These are phyloP conservation scores for Tiliacea aurago DNA, from an alignment of 2,888 invertebrate species.

Conservation along the genomic window DNA sequence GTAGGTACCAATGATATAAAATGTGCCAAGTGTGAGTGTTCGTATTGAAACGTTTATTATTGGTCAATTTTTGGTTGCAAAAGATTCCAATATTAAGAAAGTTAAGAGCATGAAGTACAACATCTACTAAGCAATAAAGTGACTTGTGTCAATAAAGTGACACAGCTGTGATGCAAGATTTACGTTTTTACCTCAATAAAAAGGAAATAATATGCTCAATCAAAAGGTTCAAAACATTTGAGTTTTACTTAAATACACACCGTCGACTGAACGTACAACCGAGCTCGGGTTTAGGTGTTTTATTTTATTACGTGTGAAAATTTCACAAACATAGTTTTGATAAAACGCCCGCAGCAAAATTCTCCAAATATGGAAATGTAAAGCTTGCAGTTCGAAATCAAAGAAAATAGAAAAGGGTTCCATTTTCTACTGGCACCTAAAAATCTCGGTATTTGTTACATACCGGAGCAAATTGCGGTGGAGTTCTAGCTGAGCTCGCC, in stretches of 20 bases:
- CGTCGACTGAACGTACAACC: neutral
- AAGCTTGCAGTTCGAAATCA: neutral
- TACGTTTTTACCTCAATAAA: neutral
- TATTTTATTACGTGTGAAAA: neutral
- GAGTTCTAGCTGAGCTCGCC: slow-evolving; percentile 29
- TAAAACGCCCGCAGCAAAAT: neutral
- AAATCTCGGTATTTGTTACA: slow-evolving; percentile 25
- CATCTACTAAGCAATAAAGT: neutral
- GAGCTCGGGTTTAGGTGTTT: neutral
- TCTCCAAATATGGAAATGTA: slow-evolving; percentile 6
- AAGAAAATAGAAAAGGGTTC: slow-evolving; percentile 18
- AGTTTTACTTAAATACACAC: neutral
- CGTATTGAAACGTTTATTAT: neutral
- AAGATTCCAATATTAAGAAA: neutral
- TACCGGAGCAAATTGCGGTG: slow-evolving; percentile 28
- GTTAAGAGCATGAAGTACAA: neutral
- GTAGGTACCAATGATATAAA: slow-evolving; percentile 14
- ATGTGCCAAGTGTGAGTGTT: neutral
- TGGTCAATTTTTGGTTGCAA: neutral
- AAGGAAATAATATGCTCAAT: neutral
- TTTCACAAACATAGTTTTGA: neutral
- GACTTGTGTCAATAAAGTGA: too few relatives aligned
- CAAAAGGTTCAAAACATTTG: neutral
- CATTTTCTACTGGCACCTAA: neutral
- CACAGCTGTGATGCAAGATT: neutral